Evolutionary conservation across 2,888 invertebrate species (phyloP).

Genomic region (Thalpophila matura): DNA sequence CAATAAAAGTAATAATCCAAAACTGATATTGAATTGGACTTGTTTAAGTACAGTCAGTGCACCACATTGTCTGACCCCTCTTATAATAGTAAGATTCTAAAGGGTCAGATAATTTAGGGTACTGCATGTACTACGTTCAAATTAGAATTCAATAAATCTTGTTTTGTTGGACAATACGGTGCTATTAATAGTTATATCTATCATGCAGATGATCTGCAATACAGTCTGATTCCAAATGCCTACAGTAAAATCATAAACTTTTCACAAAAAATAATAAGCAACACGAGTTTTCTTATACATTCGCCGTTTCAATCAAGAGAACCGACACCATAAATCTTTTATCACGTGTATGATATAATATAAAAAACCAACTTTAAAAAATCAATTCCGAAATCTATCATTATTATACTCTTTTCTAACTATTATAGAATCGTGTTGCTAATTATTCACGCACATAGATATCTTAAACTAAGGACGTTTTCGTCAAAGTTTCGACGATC

Average conservation of each 20-base stretch:
- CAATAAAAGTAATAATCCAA: too few relatives aligned
- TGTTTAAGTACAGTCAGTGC: too few relatives aligned
- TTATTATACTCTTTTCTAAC: not conserved
- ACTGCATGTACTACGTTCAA: too few relatives aligned
- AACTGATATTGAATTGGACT: too few relatives aligned
- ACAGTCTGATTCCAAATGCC: slow-evolving; percentile 10
- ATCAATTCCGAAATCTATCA: slow-evolving; percentile 50
- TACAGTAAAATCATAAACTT: slow-evolving; percentile 38
- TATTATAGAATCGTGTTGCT: slow-evolving; percentile 42
- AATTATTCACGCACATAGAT: slow-evolving; percentile 10
- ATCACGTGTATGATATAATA: slow-evolving; percentile 43
- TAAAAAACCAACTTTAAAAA: slow-evolving; percentile 50
- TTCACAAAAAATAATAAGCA: slow-evolving; percentile 27
- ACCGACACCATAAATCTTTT: too few relatives aligned
- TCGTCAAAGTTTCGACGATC: slow-evolving; percentile 4
- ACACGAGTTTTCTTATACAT: slow-evolving; percentile 5
- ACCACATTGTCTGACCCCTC: too few relatives aligned
- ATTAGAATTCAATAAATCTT: too few relatives aligned
- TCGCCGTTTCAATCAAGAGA: too few relatives aligned
- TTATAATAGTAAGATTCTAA: too few relatives aligned
- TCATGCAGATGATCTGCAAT: too few relatives aligned
- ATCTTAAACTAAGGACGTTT: not conserved
- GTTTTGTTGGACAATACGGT: not conserved
- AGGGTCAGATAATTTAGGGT: too few relatives aligned
- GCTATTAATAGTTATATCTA: too few relatives aligned